Conservation (phyloP, 2,113 vertebrate genomes). For the Xiphophorus hellerii region DNA sequence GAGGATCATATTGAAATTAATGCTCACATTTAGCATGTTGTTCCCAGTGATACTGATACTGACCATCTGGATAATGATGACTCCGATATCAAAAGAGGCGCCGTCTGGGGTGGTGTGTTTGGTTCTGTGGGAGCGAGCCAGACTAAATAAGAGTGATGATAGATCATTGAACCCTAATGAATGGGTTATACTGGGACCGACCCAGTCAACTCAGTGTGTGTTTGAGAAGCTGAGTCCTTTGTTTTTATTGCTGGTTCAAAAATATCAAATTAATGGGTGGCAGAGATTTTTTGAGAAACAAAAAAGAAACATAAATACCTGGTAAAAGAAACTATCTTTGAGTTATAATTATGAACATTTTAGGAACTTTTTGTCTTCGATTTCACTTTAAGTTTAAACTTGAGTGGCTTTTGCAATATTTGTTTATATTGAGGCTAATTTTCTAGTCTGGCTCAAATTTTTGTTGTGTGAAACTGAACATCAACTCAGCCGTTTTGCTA, state of each 20-base stretch:
- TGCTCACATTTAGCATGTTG: not conserved
- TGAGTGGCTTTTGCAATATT: not conserved
- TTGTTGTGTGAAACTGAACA: not conserved
- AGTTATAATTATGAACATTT: too few species aligned
- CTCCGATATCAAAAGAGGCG: not conserved
- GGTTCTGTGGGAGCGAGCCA: too few species aligned
- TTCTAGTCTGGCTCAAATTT: not conserved
- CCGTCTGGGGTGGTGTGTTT: not conserved
- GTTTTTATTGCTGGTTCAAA: not conserved
- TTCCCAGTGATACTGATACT: not conserved
- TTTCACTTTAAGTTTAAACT: too few species aligned
- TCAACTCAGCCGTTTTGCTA: not conserved
- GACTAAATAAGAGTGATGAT: not conserved
- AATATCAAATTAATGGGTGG: not conserved
- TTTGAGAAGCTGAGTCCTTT: not conserved
- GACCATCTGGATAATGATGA: not conserved
- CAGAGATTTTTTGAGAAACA: not conserved
- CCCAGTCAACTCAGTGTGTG: not conserved
- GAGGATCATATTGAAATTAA: not conserved
- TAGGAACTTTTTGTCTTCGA: too few species aligned
- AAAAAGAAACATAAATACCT: not conserved
- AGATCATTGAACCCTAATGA: not conserved
- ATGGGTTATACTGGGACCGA: not conserved
- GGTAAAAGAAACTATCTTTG: not conserved
- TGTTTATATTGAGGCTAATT: not conserved